Conservation (phyloP, 2,888 invertebrate genomes). For the Dryomyza anilis region DNA sequence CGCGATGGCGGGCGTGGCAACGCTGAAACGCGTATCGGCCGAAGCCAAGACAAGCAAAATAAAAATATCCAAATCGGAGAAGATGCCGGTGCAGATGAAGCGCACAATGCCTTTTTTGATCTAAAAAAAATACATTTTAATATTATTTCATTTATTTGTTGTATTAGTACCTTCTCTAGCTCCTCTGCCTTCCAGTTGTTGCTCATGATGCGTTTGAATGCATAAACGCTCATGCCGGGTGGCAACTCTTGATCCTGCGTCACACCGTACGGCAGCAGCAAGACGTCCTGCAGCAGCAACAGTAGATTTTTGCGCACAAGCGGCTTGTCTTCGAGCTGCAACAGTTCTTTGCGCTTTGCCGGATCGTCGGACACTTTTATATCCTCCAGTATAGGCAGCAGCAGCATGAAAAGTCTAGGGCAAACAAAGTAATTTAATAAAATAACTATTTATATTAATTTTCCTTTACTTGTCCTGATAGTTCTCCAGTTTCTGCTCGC, state of each 20-base stretch:
- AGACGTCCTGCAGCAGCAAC: constrained; percentile 79
- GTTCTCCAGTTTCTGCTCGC: constrained; percentile 78
- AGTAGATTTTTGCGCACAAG: constrained; percentile 64
- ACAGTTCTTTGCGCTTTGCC: constrained; percentile 67
- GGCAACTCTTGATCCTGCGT: constrained; percentile 65
- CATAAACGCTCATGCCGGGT: constrained; percentile 76
- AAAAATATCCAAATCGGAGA: constrained; percentile 75
- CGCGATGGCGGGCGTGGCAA: constrained; percentile 85
- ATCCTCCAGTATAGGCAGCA: constrained; percentile 79
- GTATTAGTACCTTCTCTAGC: constrained; percentile 77
- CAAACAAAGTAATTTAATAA: neutral
- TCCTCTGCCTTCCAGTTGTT: constrained; percentile 79
- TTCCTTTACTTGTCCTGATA: constrained; percentile 79
- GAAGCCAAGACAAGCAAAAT: constrained; percentile 83
- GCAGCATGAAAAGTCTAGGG: constrained; percentile 74
- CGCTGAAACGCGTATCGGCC: constrained; percentile 86
- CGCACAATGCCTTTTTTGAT: constrained; percentile 80
- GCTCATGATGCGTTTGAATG: constrained; percentile 76
- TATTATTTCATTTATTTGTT: neutral
- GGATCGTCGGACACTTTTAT: constrained; percentile 69
- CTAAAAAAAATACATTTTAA: constrained; percentile 49
- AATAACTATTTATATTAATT: neutral
- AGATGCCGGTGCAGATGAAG: constrained; percentile 79
- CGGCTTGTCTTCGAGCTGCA: constrained; percentile 77
- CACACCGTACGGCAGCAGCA: constrained; percentile 74